Percentiles rank a stretch among this genome's conserved stretches.
These are phyloP conservation scores for Rhodeus uyekii DNA, from an alignment of 2,797 vertebrate genomes.

Conservation along the genomic window DNA sequence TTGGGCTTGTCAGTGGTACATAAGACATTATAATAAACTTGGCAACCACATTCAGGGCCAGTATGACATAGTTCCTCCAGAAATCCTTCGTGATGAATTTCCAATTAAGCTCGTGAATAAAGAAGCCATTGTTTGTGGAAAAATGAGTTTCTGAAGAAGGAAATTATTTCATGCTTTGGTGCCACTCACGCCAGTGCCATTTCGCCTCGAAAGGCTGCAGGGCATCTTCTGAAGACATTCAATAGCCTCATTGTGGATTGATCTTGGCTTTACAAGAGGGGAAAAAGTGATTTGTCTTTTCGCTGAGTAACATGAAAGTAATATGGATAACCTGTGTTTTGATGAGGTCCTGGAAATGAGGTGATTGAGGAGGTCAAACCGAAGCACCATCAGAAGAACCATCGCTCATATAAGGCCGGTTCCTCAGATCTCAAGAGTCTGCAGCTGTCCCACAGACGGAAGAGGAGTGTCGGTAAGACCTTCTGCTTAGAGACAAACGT, in stretches of 20 bases:
- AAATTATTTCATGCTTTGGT: conserved; percentile 50
- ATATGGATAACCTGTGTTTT: conserved; percentile 68
- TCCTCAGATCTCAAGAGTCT: conserved; percentile 84
- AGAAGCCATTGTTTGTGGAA: conserved; percentile 62
- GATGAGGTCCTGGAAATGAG: conserved; percentile 81
- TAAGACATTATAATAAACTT: conserved; percentile 49
- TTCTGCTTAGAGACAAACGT: not conserved
- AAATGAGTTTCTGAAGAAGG: conserved; percentile 56
- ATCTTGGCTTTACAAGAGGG: conserved; percentile 15
- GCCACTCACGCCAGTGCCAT: conserved; percentile 49
- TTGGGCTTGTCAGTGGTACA: conserved; percentile 38
- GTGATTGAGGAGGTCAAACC: conserved; percentile 85
- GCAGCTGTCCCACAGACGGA: conserved; percentile 87
- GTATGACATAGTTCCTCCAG: conserved; percentile 50
- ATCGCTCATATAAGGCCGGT: conserved; percentile 72
- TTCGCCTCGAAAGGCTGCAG: conserved; percentile 42
- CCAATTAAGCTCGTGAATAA: conserved; percentile 66
- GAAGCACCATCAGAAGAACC: conserved; percentile 79
- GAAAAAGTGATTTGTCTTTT: conserved; percentile 49
- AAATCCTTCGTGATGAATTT: conserved; percentile 43
- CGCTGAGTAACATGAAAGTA: conserved; percentile 62
- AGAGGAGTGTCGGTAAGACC: conserved; percentile 89
- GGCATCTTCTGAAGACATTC: conserved; percentile 31
- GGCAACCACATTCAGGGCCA: conserved; percentile 22
- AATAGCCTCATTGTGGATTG: conserved; percentile 48